Evolutionary conservation across 2,888 invertebrate species (phyloP), one percentile per base, ranked within the genome.

Genomic region (Drosophila pseudotakahashii): DNA sequence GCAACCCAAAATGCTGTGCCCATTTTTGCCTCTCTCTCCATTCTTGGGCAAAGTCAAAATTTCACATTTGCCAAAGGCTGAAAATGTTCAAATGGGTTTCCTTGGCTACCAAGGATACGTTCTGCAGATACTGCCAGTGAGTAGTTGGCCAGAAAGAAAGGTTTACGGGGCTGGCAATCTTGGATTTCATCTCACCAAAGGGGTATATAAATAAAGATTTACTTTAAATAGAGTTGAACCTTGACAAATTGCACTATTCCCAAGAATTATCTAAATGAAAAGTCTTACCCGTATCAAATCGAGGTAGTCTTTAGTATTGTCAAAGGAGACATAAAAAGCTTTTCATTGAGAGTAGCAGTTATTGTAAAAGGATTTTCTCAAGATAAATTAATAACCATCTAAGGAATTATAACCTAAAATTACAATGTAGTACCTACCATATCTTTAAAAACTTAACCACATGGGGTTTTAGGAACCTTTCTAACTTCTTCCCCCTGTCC

Each of bases 31-130:
- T 10, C 48, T 30, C 19, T 30, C n/a, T 30, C 39, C 10, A 30
- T 54, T 34, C 47, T 41, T 36, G 47, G 42, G 68, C 55, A 76
- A 73, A 83, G 75, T 75, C 77, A 76, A 55, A 55, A 67, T 72
- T 75, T 73, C 26, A 69, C 73, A 64, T 75, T 68, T 45, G 30
- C 60, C 59, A 7, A 54, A 45, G 68, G 62, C 70, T 23, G 34
- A 37, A 48, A 36, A 41, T 39, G 37, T 39, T 45, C 13, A n/a
- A 23, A 39, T 9, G 36, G 52, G 30, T 34, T 66, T 47, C 39
- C 69, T 68, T 66, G 51, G 32, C 30, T 32, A 44, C 67, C 51
- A 51, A 64, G 50, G 51, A 66, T 64, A 30, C 51, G 23, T 23
- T 14, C 34, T 3, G 23, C 39, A 47, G 39, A 54, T 66, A 34